Base-by-base conservation (phyloP, 2,888 invertebrate species). In the Coleophora flavipennella region DNA sequence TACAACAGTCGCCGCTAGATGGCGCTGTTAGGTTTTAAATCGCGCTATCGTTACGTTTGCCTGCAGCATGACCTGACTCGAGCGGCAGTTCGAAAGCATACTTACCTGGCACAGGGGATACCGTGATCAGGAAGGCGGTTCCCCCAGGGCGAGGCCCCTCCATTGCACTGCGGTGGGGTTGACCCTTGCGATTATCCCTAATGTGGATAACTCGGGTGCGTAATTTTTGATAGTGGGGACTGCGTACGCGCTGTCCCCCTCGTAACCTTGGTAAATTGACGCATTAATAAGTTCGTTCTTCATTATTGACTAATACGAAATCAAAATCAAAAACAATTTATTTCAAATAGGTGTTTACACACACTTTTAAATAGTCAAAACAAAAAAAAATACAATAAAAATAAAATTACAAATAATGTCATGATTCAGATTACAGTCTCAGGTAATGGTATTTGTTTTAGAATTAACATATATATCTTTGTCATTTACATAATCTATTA, bases 141-240 rank as follows among this genome's bases (percentile, higher is more conserved):
- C 35, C 35, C 35, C 35, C 35, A 35, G 35, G 35, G 28, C 35
- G 35, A 35, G 35, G 29, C 35, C 13, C 8, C n/a, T 3, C 35
- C 35, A 35, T 35, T 35, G 35, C 35, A 35, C 35, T 35, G 35
- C 35, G 35, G 35, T 13, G 3, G 35, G 35, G 35, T 28, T 35
- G 35, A 35, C 35, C 28, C 35, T 28, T 35, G 35, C 35, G 35
- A 35, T 35, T 35, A 35, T 35, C 35, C 35, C 35, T 35, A 35
- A 35, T 35, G 35, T 35, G 35, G 35, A 35, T 35, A 35, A 35
- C 28, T 35, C 35, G 35, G 35, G 28, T 35, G 35, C 28, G 35
- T 28, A 28, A 35, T 35, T 35, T 35, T 35, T 35, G 35, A 35
- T 35, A 35, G 35, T 35, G 35, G 35, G 35, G 35, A 35, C 35